A percentile compares a stretch with the other conserved stretches of the same genome.
Conservation (phyloP, 1,140 invertebrate species). For the Lepidostoma basale region DNA sequence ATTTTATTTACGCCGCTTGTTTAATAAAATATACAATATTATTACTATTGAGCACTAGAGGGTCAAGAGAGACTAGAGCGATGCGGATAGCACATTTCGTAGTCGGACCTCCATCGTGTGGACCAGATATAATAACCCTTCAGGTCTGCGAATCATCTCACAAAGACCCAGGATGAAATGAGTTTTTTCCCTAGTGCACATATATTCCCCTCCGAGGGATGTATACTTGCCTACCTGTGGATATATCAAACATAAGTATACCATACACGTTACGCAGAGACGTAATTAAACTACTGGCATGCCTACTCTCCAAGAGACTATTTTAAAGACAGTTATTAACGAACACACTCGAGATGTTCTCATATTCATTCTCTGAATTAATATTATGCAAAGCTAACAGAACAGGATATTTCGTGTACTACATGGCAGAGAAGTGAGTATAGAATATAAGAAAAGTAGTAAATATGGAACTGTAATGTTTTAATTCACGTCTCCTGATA, state of each 20-base stretch:
- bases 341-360: conserved; percentile 12
- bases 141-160: conserved; percentile 21
- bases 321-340: not conserved
- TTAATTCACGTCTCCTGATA: not conserved
- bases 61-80: too few relatives aligned
- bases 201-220: not conserved
- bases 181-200: conserved; percentile 16
- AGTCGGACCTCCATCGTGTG: not conserved
- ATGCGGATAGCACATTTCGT: not conserved
- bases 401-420: not conserved
- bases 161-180: conserved; percentile 10
- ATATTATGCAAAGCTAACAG: not conserved
- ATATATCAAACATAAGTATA: too few relatives aligned
- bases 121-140: conserved; percentile 17
- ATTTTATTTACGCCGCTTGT: not conserved
- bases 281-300: not conserved
- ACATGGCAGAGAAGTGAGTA: too few relatives aligned
- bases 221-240: not conserved
- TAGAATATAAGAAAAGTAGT: too few relatives aligned
- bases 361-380: not conserved
- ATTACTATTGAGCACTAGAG: not conserved
- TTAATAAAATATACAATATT: not conserved
- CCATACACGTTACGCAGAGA: not conserved
- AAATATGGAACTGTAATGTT: too few relatives aligned
- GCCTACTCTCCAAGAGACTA: not conserved